phyloP scores from a whole-genome alignment of 2,113 vertebrate genomes.

The Epinephelus cyanopodus region DNA sequence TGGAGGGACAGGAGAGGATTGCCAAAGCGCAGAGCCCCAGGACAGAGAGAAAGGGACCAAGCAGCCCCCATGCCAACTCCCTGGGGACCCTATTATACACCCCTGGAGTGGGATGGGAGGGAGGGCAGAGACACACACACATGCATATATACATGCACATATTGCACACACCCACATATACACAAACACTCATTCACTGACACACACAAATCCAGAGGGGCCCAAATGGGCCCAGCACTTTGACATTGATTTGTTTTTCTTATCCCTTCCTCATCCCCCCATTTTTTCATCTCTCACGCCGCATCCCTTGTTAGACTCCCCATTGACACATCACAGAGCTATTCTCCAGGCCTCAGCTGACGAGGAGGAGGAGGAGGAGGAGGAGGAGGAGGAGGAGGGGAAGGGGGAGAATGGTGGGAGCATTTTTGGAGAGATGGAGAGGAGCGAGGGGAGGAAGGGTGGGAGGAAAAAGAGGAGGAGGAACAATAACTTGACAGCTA shows the following conservation, averaged over 20 bases:
- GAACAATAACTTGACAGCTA: constrained; percentile 78
- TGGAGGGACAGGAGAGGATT: constrained; percentile 40
- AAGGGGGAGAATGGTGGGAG: constrained; percentile 9
- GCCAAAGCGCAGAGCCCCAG: constrained; percentile 59
- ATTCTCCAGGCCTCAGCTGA: constrained; percentile 62
- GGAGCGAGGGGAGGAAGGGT: constrained; percentile 24
- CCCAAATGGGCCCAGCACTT: constrained; percentile 71
- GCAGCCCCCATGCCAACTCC: constrained; percentile 63
- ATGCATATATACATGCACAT: constrained; percentile 70
- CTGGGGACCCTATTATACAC: constrained; percentile 82
- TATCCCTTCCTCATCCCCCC: constrained; percentile 67
- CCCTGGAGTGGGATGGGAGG: constrained; percentile 60
- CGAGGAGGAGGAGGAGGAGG: constrained; percentile 22
- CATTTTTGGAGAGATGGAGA: constrained; percentile 39
- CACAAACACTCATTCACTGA: constrained; percentile 45
- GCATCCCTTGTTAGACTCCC: constrained; percentile 78
- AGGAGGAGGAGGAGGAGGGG: constrained; percentile 9
- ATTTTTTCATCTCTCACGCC: constrained; percentile 74
- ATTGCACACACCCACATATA: constrained; percentile 43
- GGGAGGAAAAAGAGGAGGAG: constrained; percentile 47
- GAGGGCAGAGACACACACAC: constrained; percentile 57
- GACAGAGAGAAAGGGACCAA: constrained; percentile 64
- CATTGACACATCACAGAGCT: constrained; percentile 75
- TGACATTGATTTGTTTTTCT: constrained; percentile 83
- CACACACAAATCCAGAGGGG: constrained; percentile 74